Evolutionary conservation across 2,113 vertebrate genomes (phyloP), one percentile per base, ranked within the genome.

Genomic region (Xiphophorus couchianus): DNA sequence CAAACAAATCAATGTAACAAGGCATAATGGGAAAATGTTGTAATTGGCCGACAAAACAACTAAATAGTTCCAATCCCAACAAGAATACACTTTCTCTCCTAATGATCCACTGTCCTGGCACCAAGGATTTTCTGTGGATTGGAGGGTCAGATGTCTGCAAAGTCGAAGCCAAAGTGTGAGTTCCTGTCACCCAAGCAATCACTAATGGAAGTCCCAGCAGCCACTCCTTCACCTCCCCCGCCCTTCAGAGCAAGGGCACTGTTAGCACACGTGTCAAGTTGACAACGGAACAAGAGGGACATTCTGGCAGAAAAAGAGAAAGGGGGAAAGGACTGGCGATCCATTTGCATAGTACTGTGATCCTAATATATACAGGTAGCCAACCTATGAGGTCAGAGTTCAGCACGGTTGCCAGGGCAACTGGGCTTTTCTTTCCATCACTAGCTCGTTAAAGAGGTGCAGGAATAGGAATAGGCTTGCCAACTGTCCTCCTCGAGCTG

Each of bases 351-450:
- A 92, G 66, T 81, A 79, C 84, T 87, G 90, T 93, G 92, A 92
- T 91, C 92, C 93, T 93, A 93, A 94, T 94, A 90, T 94, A 94
- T 94, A 94, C 93, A 91, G 94, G 91, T 92, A 88, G 78, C 78
- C 90, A 92, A 93, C 91, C 91, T 90, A 78, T 61, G 22, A 82
- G 90, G 93, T 94, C 82, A 35, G 81, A 91, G 91, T 90, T 91
- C 88, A 89, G 35, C 17, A 62, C 51, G 73, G 88, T 90, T 93
- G 85, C 89, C 75, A 31, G 83, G 90, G 90, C 78, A 90, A 88
- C 89, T 72, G 90, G 79, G 85, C 84, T 78, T 84, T 83, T 83
- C 82, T 90, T 85, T 83, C 89, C 88, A 90, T 93, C 91, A 92
- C 87, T 80, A 85, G 90, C 92, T 94, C 90, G 88, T 94, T 94